These are phyloP conservation scores for Liparis tanakae DNA, from an alignment of 2,797 vertebrate genomes.

Conservation along the genomic window DNA sequence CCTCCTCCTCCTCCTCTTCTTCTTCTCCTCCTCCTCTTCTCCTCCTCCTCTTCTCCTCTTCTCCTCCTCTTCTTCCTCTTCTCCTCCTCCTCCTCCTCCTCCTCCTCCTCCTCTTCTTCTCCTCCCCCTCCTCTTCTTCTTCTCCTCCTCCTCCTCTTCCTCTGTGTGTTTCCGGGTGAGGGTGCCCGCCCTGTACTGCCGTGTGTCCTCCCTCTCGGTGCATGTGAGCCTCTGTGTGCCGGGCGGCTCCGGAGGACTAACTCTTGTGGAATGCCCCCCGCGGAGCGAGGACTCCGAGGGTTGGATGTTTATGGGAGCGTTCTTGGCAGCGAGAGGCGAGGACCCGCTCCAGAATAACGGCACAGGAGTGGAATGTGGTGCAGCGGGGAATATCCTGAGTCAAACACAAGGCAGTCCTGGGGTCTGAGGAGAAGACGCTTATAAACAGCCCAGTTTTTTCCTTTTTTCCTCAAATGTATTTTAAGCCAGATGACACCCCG, in stretches of 20 bases:
- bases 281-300: slow-evolving; percentile 70
- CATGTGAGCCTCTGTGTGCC: slow-evolving; percentile 34
- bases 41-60: too few species aligned
- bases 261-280: slow-evolving; percentile 79
- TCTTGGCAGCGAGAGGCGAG: slow-evolving; percentile 77
- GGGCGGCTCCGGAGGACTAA: slow-evolving; percentile 59
- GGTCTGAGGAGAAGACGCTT: slow-evolving; percentile 64
- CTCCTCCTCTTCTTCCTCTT: too few species aligned
- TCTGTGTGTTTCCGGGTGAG: slow-evolving; percentile 43
- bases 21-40: too few species aligned
- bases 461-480: slow-evolving; percentile 14
- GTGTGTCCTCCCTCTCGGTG: slow-evolving; percentile 37
- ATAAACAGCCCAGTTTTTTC: slow-evolving; percentile 27
- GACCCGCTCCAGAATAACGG: slow-evolving; percentile 76
- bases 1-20: too few species aligned
- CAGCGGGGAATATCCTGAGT: slow-evolving; percentile 80
- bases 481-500: slow-evolving; percentile 45
- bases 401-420: slow-evolving; percentile 66
- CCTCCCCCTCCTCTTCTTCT: background rate
- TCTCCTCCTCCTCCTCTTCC: background rate
- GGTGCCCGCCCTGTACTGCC: slow-evolving; percentile 19
- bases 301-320: slow-evolving; percentile 78
- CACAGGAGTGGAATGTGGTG: slow-evolving; percentile 79
- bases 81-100: too few species aligned
- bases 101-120: too few species aligned